Conservation (phyloP, 2,888 invertebrate genomes). For the Bunonema sp. region DNA sequence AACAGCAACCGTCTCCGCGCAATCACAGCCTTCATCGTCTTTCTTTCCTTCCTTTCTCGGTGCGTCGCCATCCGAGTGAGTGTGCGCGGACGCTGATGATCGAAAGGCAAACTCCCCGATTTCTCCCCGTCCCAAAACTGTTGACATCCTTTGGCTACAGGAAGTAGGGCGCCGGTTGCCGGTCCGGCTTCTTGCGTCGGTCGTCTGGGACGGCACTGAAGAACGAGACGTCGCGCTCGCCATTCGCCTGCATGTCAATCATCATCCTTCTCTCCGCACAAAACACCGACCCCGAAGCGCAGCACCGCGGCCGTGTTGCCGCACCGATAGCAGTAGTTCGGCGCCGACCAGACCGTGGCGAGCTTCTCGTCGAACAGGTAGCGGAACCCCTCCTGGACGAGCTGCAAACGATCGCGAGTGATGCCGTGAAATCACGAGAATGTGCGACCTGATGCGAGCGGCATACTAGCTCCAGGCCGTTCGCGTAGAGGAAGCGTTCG, state of each 20-base stretch:
- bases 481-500: slow-evolving; percentile 70
- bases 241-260: no score
- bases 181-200: slow-evolving; percentile 76
- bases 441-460: slow-evolving; percentile 96
- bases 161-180: slow-evolving; percentile 87
- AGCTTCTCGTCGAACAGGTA: slow-evolving; percentile 93
- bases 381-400: slow-evolving; percentile 86
- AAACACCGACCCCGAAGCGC: no score
- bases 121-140: no score
- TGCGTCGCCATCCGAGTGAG: no score
- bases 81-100: no score
- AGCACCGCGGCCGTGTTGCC: slow-evolving; percentile 94
- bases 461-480: slow-evolving; percentile 79
- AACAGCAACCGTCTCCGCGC: no score
- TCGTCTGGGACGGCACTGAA: slow-evolving; percentile 89
- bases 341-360: slow-evolving; percentile 98
- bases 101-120: no score
- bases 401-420: no score
- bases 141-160: slow-evolving; percentile 6
- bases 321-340: slow-evolving; percentile 97
- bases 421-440: no score
- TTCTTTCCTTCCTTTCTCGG: no score
- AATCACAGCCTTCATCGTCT: no score
- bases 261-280: no score
- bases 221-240: slow-evolving; percentile 49